Evolutionary conservation across 2,888 invertebrate species (phyloP), one percentile per base, ranked within the genome.

Genomic region (Thera obeliscata): DNA sequence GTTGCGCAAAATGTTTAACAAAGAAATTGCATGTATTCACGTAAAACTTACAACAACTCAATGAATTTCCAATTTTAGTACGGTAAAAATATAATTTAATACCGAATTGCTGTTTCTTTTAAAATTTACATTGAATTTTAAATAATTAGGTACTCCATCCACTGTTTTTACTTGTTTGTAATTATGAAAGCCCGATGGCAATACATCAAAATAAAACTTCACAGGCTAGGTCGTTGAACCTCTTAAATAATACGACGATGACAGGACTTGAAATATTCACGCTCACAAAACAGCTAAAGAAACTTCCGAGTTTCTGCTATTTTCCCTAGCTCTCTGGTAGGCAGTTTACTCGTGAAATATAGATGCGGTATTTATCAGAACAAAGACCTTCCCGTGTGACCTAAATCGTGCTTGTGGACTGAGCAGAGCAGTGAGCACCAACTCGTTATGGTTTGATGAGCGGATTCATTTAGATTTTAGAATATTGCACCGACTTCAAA

Each of bases 301-400:
- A 62, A 38, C 41, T 60, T 49, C 11, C 38, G 38, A 46, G 38
- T 70, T 61, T 55, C 50, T 49, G 54, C 55, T 38, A 58, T 61
- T 66, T 52, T 41, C 43, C 49, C 22, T 35, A 59, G 7, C 36
- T 49, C 57, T 60, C 43, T 8, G 9, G 35, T 49, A 50, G 12
- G 43, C 46, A 33, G 52, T 64, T 61, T 63, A 61, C 55, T 41
- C 48, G 64, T 68, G 54, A 65, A 69, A 69, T 60, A 60, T 68
- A 63, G 64, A 67, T 66, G 55, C 22, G 48, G 56, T 61, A 66
- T 69, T 69, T 71, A 63, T 64, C 55, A 61, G 61, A 61, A 72
- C 67, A 67, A 69, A 72, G 60, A 43, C 52, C 48, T 64, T 71
- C 64, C 66, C 67, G 72, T 66, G 61, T 69, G 74, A 72, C 74